Evolutionary conservation across 2,113 vertebrate genomes (phyloP), one percentile per base, ranked within the genome.

Genomic region (Microtus pennsylvanicus): DNA sequence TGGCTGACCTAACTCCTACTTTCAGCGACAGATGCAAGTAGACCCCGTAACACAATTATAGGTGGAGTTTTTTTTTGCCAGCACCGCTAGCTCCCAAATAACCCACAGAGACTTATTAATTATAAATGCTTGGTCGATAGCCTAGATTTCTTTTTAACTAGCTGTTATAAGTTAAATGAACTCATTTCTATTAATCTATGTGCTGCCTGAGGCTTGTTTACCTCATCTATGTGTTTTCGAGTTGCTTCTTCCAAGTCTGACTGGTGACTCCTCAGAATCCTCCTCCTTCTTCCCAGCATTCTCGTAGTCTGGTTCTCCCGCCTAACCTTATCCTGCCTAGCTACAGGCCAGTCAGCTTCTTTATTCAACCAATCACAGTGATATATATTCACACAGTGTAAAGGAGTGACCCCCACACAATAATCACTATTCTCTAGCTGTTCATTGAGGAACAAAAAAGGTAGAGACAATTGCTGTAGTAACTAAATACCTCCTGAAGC

Each of bases 151-250:
- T 74, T 74, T 74, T 74, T 74, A 74, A 38, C 70, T 74, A 74
- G 35, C n/a, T 74, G 7, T 38, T 74, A 38, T 21, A 74, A 38
- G n/a, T 38, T 74, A 74, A 38, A 74, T 38, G 8, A 38, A 74
- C 8, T n/a, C 19, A 38, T 38, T 22, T 74, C 70, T 38, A 21
- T 72, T 72, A 38, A 7, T 17, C 70, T n/a, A 72, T 22, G 17
- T 22, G 5, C 17, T n/a, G 2, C 35, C 33, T 1, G 6, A 38
- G 70, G n/a, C 19, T 38, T 3, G 0, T 74, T 21, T 72, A 22
- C 70, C n/a, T 74, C 58, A 21, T 58, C 8, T 10, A 1, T 74
- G 70, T 74, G 21, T 19, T 21, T 38, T 10, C n/a, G 2, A 38
- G 17, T 74, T 74, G 70, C 19, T 38, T 38, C 19, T 74, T 74